Evolutionary conservation across 1,140 invertebrate species (phyloP).

Genomic region (Ruditapes philippinarum): DNA sequence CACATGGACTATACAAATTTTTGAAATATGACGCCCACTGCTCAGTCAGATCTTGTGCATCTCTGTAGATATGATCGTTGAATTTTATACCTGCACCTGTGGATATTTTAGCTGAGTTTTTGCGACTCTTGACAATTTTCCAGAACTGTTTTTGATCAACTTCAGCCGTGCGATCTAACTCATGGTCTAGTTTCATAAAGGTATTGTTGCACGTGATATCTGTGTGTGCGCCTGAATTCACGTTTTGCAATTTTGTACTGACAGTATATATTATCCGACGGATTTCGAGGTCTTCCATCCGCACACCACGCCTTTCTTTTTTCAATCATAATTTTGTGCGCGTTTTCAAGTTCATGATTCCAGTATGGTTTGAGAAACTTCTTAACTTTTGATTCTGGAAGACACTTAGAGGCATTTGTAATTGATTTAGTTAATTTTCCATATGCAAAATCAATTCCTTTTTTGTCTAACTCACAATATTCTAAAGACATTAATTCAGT

Average conservation of each 20-base stretch:
- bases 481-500: no score
- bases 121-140: background rate
- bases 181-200: background rate
- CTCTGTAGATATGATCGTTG: background rate
- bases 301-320: background rate
- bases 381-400: background rate
- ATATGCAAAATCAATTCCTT: background rate
- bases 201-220: background rate
- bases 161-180: background rate
- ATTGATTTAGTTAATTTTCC: background rate
- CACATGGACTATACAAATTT: background rate
- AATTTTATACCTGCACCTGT: background rate
- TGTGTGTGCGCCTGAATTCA: background rate
- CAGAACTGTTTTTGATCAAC: conserved; percentile 18
- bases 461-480: no score
- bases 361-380: conserved; percentile 8
- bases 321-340: background rate
- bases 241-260: background rate
- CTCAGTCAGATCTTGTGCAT: background rate
- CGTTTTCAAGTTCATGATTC: background rate
- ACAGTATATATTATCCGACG: background rate
- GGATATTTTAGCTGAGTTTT: background rate
- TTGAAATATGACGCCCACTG: background rate
- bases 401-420: background rate
- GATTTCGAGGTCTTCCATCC: background rate